Percentiles rank a stretch among this genome's conserved stretches.
Conservation (phyloP, 2,888 invertebrate genomes). For the Clusia tigrina region DNA sequence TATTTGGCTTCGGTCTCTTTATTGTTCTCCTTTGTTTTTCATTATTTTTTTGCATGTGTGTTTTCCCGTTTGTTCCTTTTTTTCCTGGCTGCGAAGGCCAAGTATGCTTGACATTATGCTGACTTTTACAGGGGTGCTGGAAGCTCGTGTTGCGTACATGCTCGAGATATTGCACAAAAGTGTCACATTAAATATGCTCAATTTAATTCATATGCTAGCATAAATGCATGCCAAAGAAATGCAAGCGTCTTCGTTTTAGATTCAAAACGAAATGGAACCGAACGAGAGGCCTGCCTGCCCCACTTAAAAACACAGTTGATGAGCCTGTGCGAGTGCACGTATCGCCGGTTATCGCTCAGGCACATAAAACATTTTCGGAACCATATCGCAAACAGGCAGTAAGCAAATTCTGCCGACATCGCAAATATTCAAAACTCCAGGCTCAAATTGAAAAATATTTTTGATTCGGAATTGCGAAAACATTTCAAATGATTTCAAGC, state of each 20-base stretch:
- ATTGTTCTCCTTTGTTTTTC: background rate
- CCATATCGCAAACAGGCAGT: no score
- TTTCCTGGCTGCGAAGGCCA: slow-evolving; percentile 30
- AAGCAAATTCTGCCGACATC: slow-evolving; percentile 4
- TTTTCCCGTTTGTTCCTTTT: slow-evolving; percentile 31
- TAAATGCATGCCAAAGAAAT: slow-evolving; percentile 30
- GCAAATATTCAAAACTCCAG: slow-evolving; percentile 9
- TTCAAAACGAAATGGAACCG: no score
- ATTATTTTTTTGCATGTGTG: slow-evolving; percentile 23
- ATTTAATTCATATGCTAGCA: slow-evolving; percentile 51
- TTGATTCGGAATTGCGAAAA: slow-evolving; percentile 26
- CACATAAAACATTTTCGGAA: no score
- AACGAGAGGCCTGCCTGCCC: no score
- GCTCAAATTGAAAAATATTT: slow-evolving; percentile 5
- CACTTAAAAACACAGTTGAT: no score
- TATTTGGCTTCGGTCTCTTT: slow-evolving; percentile 18
- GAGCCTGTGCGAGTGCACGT: no score
- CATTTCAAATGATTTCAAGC: slow-evolving; percentile 54
- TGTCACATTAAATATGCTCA: slow-evolving; percentile 49
- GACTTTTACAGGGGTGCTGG: slow-evolving; percentile 42
- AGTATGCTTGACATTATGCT: slow-evolving; percentile 62
- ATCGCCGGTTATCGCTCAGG: no score
- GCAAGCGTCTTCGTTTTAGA: no score
- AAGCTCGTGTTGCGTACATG: slow-evolving; percentile 30
- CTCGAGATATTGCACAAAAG: background rate